Evolutionary conservation across 2,797 vertebrate species (phyloP), one percentile per base, ranked within the genome.

Genomic region (Malacoctenus gilli): DNA sequence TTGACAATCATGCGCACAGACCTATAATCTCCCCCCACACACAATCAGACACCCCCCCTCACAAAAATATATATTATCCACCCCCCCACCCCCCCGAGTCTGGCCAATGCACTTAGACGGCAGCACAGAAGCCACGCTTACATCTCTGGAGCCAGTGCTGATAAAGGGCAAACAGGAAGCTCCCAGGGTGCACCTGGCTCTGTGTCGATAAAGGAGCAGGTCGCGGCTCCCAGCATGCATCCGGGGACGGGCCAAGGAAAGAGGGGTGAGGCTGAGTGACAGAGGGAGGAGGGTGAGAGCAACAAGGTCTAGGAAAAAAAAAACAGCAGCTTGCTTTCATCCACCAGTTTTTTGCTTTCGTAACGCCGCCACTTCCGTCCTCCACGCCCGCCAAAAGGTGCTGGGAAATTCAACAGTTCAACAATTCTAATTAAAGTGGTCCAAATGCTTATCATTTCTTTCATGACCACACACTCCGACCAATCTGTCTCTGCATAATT

Each of bases 181-280:
- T 89, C 87, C 82, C 83, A 88, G 80, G 82, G 83, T 87, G 85
- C 85, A 89, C 87, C 90, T 92, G 90, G 89, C 83, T 83, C 81
- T 91, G 75, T 91, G 90, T 78, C 90, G 90, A 92, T 92, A 91
- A 88, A 89, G 85, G 65, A 85, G 79, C 62, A 54, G 81, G 83
- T 83, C 66, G 43, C 32, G 39, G 71, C 72, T 90, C 85, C 68
- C 86, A 80, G 86, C 73, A 68, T 73, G 87, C 43, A 60, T 49
- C 42, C 48, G 43, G 56, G 70, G 44, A 75, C 58, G 50, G 72
- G 74, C 80, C 71, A 80, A 64, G 59, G 56, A 54, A 37, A 69
- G 42, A 68, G 32, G 55, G 55, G 54, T 52, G 72, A 78, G 46
- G 47, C 32, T 50, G 58, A 74, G 57, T 52, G 59, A 67, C 46